Conservation (phyloP, 1,140 invertebrate species). For the Ceratina japonica region DNA sequence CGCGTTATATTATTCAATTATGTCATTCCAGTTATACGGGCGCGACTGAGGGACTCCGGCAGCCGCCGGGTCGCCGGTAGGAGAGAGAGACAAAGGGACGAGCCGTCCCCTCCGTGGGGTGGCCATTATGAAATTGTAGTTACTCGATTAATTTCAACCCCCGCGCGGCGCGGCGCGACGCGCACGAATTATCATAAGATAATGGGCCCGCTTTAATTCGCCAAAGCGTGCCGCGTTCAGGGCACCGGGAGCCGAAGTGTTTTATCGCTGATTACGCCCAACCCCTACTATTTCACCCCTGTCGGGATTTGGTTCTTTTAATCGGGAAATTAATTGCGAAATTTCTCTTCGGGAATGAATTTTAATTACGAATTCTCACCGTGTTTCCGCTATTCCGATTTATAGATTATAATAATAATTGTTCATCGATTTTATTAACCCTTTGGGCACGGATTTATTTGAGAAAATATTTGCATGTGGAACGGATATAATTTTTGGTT, state of each 20-base stretch:
- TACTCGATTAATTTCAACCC: slow-evolving; percentile 76
- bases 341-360: background rate
- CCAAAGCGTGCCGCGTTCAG: background rate
- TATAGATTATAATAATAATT: too few species aligned
- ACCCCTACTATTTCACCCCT: background rate
- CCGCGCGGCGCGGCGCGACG: slow-evolving; percentile 59
- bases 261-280: slow-evolving; percentile 53
- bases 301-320: slow-evolving; percentile 23
- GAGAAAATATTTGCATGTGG: too few species aligned
- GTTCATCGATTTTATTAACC: too few species aligned
- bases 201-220: slow-evolving; percentile 57
- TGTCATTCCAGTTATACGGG: slow-evolving; percentile 78
- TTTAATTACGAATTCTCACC: background rate
- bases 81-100: slow-evolving; percentile 45
- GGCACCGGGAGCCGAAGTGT: slow-evolving; percentile 30
- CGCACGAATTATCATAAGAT: slow-evolving; percentile 75
- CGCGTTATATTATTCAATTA: slow-evolving; percentile 80
- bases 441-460: too few species aligned
- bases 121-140: slow-evolving; percentile 77
- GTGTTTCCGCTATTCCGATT: too few species aligned
- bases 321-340: slow-evolving; percentile 33
- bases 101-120: slow-evolving; percentile 36
- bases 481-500: too few species aligned
- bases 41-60: slow-evolving; percentile 63
- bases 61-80: slow-evolving; percentile 24